Evolutionary conservation across 2,797 vertebrate genomes (phyloP).

Genomic region (Xenopus petersii): DNA sequence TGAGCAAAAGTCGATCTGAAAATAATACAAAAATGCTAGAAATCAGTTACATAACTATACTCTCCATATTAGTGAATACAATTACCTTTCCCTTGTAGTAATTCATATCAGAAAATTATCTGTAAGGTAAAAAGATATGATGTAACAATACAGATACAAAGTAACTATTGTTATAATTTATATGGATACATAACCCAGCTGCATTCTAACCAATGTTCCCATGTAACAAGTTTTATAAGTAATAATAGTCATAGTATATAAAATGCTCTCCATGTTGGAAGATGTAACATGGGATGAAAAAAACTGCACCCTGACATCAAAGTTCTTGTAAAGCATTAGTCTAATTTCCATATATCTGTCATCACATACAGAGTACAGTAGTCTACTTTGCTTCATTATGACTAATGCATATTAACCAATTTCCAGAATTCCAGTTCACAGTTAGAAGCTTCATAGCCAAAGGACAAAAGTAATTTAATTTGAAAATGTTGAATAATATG

Average conservation of each 20-base stretch:
- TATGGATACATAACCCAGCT: too few species aligned
- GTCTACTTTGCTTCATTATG: constrained; percentile 15
- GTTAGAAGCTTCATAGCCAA: constrained; percentile 10
- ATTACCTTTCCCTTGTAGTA: too few species aligned
- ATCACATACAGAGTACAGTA: constrained; percentile 17
- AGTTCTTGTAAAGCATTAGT: constrained; percentile 10
- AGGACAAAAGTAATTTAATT: constrained; percentile 35
- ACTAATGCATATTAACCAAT: constrained; percentile 29
- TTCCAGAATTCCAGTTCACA: constrained; percentile 10
- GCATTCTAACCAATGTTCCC: too few species aligned
- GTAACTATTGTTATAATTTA: too few species aligned
- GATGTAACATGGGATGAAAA: neutral
- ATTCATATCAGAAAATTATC: too few species aligned
- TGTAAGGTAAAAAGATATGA: too few species aligned
- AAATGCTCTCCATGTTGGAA: neutral
- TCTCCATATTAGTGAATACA: too few species aligned
- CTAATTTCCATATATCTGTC: constrained; percentile 4
- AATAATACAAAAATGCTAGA: too few species aligned
- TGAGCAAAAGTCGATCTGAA: too few species aligned
- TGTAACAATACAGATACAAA: too few species aligned
- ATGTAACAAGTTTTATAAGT: too few species aligned
- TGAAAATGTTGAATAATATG: constrained; percentile 22
- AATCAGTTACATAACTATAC: too few species aligned
- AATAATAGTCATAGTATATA: neutral
- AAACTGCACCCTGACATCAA: neutral